Evolutionary conservation across 1,140 invertebrate species (phyloP), one percentile per base, ranked within the genome.

Genomic region (Trialeurodes vaporariorum): DNA sequence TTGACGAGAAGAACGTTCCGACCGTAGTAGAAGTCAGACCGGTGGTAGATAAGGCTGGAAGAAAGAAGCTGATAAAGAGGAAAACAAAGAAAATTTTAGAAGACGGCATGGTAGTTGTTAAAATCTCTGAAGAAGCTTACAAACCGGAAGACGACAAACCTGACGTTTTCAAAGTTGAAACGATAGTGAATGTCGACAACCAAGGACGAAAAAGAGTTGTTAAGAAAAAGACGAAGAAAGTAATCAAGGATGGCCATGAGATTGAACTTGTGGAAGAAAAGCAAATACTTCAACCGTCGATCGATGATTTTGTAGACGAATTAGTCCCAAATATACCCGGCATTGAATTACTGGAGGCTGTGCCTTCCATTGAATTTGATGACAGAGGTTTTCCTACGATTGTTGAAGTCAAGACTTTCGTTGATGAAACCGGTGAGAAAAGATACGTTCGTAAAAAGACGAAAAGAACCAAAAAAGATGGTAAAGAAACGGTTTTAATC

Each of bases 111-210:
- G 27, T 13, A 40, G 5, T 25, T 1, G 59, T 59, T 11, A n/a
- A 61, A 21, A 67, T 61, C 21, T 25, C 60, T 23, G 59, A 61
- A 27, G 66, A 67, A 61, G 60, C 59, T 25, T 24, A n/a, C n/a
- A n/a, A n/a, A n/a, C n/a, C n/a, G n/a, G n/a, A n/a, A n/a, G n/a
- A n/a, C n/a, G n/a, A n/a, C n/a, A n/a, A n/a, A n/a, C n/a, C n/a
- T n/a, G n/a, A n/a, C n/a, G n/a, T n/a, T n/a, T n/a, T n/a, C n/a
- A 49, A 49, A 17, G 17, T 49, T 9, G 34, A 49, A 49, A 49
- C 34, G 5, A 17, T 49, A 5, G 34, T 49, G 17, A 5, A 49
- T 5, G 17, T 49, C 34, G 34, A 17, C 5, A 5, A 5, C 5
- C 5, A 49, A 49, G 34, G 17, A 9, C 34, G 17, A 49, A 49